phyloP scores from a whole-genome alignment of 2,797 vertebrate genomes.

The Oreochromis grahami region DNA sequence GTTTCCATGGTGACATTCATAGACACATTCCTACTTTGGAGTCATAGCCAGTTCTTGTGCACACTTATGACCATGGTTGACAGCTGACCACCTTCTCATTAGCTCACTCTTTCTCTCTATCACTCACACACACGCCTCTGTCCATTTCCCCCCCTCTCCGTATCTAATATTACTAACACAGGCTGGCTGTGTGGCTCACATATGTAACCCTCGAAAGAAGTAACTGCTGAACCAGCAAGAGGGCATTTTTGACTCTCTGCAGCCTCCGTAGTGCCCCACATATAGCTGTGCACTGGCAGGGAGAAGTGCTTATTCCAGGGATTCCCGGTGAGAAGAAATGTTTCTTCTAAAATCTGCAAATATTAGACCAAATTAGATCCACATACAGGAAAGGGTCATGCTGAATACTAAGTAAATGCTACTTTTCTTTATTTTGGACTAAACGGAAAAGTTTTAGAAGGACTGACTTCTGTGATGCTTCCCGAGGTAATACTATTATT shows the following conservation, averaged over 20 bases:
- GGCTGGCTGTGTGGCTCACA: constrained; percentile 1
- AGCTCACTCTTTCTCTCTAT: neutral
- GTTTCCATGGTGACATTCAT: constrained; percentile 9
- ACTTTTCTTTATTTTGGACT: neutral
- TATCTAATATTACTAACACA: constrained; percentile 35
- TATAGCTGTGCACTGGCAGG: neutral
- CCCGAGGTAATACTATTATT: constrained; percentile 52
- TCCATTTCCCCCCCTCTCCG: neutral
- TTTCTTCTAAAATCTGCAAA: neutral
- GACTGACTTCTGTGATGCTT: constrained; percentile 54
- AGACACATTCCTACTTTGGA: constrained; percentile 29
- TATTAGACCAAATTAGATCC: neutral
- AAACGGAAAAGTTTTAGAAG: neutral
- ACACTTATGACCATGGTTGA: constrained; percentile 33
- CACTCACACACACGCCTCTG: neutral
- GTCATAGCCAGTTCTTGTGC: neutral
- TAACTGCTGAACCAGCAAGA: neutral
- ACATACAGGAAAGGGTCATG: neutral
- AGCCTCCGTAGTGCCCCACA: constrained; percentile 14
- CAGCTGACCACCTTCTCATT: constrained; percentile 60
- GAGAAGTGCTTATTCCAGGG: neutral
- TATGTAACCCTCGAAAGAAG: neutral
- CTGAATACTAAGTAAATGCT: neutral
- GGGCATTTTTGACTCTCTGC: constrained; percentile 15
- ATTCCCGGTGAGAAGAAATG: neutral